Evolutionary conservation across 2,888 invertebrate species (phyloP).

Genomic region (Drosophila lacicola): DNA sequence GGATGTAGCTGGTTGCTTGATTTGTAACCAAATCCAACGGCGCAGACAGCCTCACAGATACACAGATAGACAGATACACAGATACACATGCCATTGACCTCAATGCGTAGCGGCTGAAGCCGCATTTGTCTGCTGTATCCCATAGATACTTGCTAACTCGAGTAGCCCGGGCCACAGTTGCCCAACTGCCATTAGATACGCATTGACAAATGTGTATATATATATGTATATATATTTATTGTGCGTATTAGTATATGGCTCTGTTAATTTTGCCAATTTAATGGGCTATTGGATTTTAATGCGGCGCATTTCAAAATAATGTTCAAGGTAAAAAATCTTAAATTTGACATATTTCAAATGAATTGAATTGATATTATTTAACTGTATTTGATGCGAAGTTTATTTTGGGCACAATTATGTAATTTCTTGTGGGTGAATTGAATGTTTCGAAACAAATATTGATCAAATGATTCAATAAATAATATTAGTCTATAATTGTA

Average conservation of each 20-base stretch:
- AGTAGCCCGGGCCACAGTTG: conserved; percentile 12
- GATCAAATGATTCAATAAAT: too few species aligned
- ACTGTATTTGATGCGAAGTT: too few species aligned
- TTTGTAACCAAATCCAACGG: conserved; percentile 55
- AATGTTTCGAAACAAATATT: too few species aligned
- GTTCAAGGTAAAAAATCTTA: conserved; percentile 30
- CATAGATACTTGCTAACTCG: conserved; percentile 33
- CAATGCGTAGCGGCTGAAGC: conserved; percentile 61
- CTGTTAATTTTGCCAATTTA: conserved; percentile 34
- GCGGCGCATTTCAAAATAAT: background rate
- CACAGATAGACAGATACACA: background rate
- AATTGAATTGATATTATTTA: background rate
- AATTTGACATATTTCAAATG: conserved; percentile 5
- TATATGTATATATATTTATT: conserved; percentile 15
- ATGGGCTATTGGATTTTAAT: conserved; percentile 14
- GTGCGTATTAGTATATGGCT: conserved; percentile 7
- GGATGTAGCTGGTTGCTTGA: conserved; percentile 21
- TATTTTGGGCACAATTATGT: too few species aligned
- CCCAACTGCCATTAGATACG: conserved; percentile 47
- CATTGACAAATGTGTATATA: conserved; percentile 30
- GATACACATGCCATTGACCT: conserved; percentile 73
- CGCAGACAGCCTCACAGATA: conserved; percentile 31
- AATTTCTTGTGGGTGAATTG: background rate
- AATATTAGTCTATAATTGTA: too few species aligned
- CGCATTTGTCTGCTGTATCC: conserved; percentile 39